phyloP scores from a whole-genome alignment of 2,113 vertebrate species.

The Zosterops pallidus region DNA sequence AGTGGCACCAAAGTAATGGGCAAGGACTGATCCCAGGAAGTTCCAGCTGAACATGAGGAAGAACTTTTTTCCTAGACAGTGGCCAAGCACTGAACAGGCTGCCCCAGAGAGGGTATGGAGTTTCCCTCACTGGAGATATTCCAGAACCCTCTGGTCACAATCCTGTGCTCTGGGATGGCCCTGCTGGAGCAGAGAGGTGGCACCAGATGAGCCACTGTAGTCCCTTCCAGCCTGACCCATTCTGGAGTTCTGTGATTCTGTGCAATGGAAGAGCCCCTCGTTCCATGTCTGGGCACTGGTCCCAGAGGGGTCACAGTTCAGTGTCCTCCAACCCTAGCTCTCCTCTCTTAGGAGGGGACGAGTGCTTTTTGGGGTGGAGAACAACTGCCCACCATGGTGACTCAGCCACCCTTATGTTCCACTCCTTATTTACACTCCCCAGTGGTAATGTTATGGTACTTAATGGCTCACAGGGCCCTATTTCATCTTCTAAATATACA shows the following conservation, averaged over 20 bases:
- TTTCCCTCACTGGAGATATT: neutral
- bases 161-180: neutral
- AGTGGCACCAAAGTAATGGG: fast-evolving
- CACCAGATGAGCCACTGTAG: fast-evolving
- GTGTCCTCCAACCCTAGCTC: neutral
- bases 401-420: neutral
- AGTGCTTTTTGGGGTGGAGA: neutral
- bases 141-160: fast-evolving
- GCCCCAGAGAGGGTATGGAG: neutral
- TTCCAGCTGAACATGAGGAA: fast-evolving
- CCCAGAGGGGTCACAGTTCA: fast-evolving
- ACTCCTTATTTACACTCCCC: neutral
- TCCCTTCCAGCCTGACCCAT: neutral
- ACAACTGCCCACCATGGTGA: fast-evolving
- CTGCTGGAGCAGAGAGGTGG: neutral
- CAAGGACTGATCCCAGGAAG: neutral
- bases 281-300: neutral
- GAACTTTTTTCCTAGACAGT: neutral
- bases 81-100: neutral
- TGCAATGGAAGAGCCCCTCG: neutral
- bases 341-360: neutral
- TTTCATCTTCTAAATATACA: neutral
- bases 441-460: neutral
- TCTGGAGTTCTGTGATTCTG: no score
- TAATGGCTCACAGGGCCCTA: neutral